Evolutionary conservation across 2,888 invertebrate species (phyloP).

Genomic region (Ormyrus labotus): DNA sequence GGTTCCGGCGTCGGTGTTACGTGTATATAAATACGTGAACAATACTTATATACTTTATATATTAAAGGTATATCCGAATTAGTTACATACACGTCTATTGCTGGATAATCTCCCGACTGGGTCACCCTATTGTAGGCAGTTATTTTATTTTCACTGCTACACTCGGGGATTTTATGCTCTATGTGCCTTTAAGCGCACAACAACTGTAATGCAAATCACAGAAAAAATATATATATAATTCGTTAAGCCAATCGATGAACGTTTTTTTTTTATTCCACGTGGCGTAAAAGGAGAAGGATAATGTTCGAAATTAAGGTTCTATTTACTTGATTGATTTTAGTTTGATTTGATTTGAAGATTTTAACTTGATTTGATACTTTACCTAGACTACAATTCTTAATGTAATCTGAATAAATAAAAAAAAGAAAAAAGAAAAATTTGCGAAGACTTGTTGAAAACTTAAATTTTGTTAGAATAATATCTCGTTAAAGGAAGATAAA

Average conservation of each 20-base stretch:
- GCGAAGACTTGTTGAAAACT: too few relatives aligned
- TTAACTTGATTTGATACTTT: too few relatives aligned
- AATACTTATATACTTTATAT: slow-evolving; percentile 64
- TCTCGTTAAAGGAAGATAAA: not conserved
- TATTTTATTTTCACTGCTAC: slow-evolving; percentile 69
- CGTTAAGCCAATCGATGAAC: slow-evolving; percentile 70
- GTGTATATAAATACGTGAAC: slow-evolving; percentile 50
- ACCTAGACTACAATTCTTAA: too few relatives aligned
- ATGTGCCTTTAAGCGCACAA: slow-evolving; percentile 72
- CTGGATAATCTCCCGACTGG: slow-evolving; percentile 74
- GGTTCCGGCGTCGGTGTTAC: slow-evolving; percentile 59
- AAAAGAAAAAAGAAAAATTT: too few relatives aligned
- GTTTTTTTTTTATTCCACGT: slow-evolving; percentile 43
- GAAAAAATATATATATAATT: slow-evolving; percentile 70
- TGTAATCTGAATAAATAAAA: too few relatives aligned
- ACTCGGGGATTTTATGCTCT: slow-evolving; percentile 72
- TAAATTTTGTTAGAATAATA: too few relatives aligned
- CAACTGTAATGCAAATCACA: slow-evolving; percentile 75
- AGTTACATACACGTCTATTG: slow-evolving; percentile 75
- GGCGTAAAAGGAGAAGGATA: slow-evolving; percentile 39
- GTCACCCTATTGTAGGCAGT: slow-evolving; percentile 73
- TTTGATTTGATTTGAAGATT: not conserved
- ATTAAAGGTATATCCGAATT: slow-evolving; percentile 75
- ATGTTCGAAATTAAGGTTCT: slow-evolving; percentile 1
- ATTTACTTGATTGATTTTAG: not conserved